These are phyloP conservation scores for Cololabis saira DNA, from an alignment of 2,113 vertebrate species.

Conservation along the genomic window DNA sequence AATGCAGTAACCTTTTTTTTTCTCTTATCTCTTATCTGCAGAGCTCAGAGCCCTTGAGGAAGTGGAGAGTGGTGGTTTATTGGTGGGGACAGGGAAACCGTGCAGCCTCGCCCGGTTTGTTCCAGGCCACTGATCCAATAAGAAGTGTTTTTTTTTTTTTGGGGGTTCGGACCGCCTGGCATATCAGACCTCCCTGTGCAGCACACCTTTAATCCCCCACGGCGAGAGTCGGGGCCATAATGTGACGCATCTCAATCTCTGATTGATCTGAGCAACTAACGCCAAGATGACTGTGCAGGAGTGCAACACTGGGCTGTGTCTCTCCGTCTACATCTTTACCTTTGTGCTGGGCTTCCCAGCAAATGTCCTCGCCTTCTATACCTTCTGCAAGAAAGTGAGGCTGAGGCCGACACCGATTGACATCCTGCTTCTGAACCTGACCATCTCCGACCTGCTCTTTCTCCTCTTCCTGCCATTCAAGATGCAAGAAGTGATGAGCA, in stretches of 20 bases:
- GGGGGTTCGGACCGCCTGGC: conserved; percentile 23
- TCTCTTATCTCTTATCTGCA: conserved; percentile 63
- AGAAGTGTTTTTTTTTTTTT: conserved; percentile 34
- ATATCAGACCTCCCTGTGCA: conserved; percentile 34
- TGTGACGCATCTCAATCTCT: conserved; percentile 43
- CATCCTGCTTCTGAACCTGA: conserved; percentile 91
- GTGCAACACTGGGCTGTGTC: conserved; percentile 69
- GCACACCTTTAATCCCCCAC: conserved; percentile 11
- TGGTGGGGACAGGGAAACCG: conserved; percentile 53
- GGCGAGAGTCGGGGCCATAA: conserved; percentile 22
- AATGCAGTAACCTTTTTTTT: conserved; percentile 55
- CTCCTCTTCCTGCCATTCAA: conserved; percentile 89
- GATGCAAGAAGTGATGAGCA: conserved; percentile 81
- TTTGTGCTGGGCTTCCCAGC: conserved; percentile 86
- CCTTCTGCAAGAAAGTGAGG: conserved; percentile 82
- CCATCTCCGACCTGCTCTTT: conserved; percentile 87
- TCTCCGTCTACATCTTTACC: conserved; percentile 85
- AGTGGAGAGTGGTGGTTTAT: conserved; percentile 58
- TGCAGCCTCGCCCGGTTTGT: conserved; percentile 56
- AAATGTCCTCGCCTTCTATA: conserved; percentile 87
- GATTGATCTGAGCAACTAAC: conserved; percentile 7
- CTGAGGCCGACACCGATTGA: conserved; percentile 82
- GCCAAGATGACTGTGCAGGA: conserved; percentile 50
- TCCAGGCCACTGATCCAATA: conserved; percentile 62
- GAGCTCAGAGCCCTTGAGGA: conserved; percentile 60